Evolutionary conservation across 2,797 vertebrate genomes (phyloP).

Genomic region (Hoplostethus atlanticus): DNA sequence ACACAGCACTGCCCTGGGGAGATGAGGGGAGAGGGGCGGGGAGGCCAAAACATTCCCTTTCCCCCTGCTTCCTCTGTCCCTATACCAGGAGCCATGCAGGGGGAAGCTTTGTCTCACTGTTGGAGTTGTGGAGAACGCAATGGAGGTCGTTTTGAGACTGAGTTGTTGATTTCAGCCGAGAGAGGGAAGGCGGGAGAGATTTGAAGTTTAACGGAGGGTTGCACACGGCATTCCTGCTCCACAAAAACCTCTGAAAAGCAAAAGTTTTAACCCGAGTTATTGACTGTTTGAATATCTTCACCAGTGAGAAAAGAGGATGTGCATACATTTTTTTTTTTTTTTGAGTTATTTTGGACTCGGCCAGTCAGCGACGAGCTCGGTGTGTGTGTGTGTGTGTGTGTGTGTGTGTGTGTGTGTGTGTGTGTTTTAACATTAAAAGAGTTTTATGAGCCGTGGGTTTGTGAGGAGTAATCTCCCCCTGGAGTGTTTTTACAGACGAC

Average conservation of each 20-base stretch:
- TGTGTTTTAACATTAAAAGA: constrained; percentile 73
- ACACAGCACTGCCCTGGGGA: constrained; percentile 76
- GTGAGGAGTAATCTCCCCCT: constrained; percentile 68
- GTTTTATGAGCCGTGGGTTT: constrained; percentile 70
- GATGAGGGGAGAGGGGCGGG: constrained; percentile 67
- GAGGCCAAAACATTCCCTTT: constrained; percentile 78
- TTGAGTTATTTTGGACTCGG: constrained; percentile 34
- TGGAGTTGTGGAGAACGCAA: constrained; percentile 32
- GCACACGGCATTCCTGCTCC: not conserved
- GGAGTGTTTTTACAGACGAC: constrained; percentile 75
- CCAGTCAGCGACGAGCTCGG: not conserved
- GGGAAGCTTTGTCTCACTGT: constrained; percentile 65
- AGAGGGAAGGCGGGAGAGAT: not conserved
- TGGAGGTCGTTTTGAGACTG: constrained; percentile 51
- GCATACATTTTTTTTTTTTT: constrained; percentile 1
- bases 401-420: constrained; percentile 38
- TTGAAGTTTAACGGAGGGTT: not conserved
- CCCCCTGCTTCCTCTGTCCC: constrained; percentile 18
- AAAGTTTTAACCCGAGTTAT: too few relatives aligned
- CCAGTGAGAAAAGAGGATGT: constrained; percentile 7
- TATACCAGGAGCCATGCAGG: constrained; percentile 70
- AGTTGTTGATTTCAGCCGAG: constrained; percentile 36
- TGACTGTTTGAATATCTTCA: too few relatives aligned
- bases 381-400: too few relatives aligned
- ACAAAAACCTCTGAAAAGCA: too few relatives aligned